These are phyloP conservation scores for Cyanoramphus novaezelandiae DNA, from an alignment of 2,113 vertebrate species.

Conservation along the genomic window DNA sequence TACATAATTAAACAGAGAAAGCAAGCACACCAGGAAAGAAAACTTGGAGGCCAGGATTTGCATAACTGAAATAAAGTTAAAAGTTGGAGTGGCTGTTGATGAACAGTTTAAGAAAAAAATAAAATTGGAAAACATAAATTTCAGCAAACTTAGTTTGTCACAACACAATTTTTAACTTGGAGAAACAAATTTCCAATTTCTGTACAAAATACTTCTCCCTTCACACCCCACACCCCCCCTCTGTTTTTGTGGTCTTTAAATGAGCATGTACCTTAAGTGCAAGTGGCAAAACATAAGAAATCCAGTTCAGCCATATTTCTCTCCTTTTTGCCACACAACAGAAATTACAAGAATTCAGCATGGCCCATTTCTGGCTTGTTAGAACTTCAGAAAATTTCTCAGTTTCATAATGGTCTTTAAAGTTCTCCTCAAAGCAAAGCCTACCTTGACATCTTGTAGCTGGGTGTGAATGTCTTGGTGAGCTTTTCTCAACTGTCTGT, in stretches of 20 bases:
- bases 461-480: constrained; percentile 94
- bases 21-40: not conserved
- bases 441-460: constrained; percentile 93
- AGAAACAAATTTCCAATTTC: not conserved
- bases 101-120: not conserved
- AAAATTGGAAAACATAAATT: not conserved
- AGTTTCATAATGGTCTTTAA: not conserved
- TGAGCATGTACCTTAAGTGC: not conserved
- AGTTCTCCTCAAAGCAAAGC: not conserved
- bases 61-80: not conserved
- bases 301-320: not conserved
- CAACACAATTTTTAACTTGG: not conserved
- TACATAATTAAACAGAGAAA: not conserved
- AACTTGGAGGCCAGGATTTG: not conserved
- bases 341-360: not conserved
- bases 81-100: not conserved
- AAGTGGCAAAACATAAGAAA: not conserved
- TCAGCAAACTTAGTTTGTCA: not conserved
- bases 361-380: not conserved
- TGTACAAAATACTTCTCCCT: not conserved
- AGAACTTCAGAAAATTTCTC: not conserved
- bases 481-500: constrained; percentile 91
- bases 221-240: no score
- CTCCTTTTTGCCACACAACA: not conserved
- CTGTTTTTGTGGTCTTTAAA: not conserved